Evolutionary conservation across 2,113 vertebrate species (phyloP).

Genomic region (Hepsetus odoe): DNA sequence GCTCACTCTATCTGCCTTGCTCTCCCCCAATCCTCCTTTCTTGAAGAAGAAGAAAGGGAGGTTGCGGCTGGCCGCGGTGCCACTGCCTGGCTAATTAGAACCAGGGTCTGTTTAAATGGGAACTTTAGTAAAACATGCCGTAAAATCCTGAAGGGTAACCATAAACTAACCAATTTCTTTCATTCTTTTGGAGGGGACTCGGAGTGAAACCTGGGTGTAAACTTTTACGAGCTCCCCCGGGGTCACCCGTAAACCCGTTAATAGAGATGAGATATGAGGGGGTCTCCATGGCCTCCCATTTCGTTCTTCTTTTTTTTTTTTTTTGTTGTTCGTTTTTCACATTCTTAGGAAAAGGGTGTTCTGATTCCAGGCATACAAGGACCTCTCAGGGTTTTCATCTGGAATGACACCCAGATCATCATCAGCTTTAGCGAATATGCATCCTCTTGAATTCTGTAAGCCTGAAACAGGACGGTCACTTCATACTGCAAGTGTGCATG

Average conservation of each 20-base stretch:
- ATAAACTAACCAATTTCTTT: constrained; percentile 84
- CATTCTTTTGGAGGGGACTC: constrained; percentile 80
- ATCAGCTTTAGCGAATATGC: constrained; percentile 4
- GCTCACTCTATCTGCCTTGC: constrained; percentile 55
- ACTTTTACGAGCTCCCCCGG: constrained; percentile 83
- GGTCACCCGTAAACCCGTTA: constrained; percentile 84
- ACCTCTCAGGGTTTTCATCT: neutral
- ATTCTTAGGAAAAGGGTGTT: constrained; percentile 75
- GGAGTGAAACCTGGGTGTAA: constrained; percentile 80
- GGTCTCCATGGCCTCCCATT: constrained; percentile 79
- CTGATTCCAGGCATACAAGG: constrained; percentile 61
- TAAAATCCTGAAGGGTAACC: constrained; percentile 84
- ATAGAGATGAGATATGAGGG: constrained; percentile 85
- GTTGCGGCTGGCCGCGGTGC: constrained; percentile 67
- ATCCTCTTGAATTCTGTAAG: neutral
- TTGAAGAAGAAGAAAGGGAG: constrained; percentile 69
- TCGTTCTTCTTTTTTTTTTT: constrained; percentile 62
- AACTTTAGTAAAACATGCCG: constrained; percentile 86
- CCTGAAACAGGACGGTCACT: neutral
- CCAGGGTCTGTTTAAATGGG: constrained; percentile 82
- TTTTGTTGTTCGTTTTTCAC: constrained; percentile 61
- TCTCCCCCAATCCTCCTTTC: constrained; percentile 55
- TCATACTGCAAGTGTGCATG: too few species aligned
- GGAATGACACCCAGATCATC: constrained; percentile 21
- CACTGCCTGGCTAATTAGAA: constrained; percentile 80